phyloP scores from a whole-genome alignment of 2,797 vertebrate species.

The Borostomias antarcticus region DNA sequence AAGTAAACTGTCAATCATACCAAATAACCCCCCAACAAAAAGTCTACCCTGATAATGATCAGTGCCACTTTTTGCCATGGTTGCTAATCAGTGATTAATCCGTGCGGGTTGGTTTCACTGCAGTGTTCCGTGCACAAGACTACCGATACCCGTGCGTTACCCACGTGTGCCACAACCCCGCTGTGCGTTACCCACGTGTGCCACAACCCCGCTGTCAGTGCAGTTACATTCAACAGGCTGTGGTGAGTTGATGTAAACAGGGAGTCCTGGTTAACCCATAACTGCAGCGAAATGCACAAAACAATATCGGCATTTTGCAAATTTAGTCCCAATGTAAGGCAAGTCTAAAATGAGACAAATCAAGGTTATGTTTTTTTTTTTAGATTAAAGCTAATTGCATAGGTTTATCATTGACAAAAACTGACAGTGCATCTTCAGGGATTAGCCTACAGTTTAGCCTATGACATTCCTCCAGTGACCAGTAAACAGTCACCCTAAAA shows the following conservation, averaged over 20 bases:
- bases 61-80: conserved; percentile 4
- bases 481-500: not conserved
- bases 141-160: conserved; percentile 52
- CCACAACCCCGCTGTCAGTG: conserved; percentile 49
- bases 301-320: too few relatives aligned
- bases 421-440: not conserved
- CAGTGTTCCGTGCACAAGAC: conserved; percentile 33
- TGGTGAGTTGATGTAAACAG: conserved; percentile 48
- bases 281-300: too few relatives aligned
- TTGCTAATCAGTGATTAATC: not conserved
- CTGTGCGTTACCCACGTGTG: conserved; percentile 51
- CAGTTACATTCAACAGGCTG: conserved; percentile 43
- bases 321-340: too few relatives aligned
- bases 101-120: conserved; percentile 30
- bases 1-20: not conserved
- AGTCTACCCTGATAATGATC: conserved; percentile 5
- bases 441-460: not conserved
- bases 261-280: conserved; percentile 67
- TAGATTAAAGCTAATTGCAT: too few relatives aligned
- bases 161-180: conserved; percentile 26
- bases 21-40: not conserved
- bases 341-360: too few relatives aligned
- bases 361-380: too few relatives aligned
- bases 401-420: too few relatives aligned
- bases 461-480: not conserved